Conservation (phyloP, 2,888 invertebrate species). For the Drosophila subquinaria region DNA sequence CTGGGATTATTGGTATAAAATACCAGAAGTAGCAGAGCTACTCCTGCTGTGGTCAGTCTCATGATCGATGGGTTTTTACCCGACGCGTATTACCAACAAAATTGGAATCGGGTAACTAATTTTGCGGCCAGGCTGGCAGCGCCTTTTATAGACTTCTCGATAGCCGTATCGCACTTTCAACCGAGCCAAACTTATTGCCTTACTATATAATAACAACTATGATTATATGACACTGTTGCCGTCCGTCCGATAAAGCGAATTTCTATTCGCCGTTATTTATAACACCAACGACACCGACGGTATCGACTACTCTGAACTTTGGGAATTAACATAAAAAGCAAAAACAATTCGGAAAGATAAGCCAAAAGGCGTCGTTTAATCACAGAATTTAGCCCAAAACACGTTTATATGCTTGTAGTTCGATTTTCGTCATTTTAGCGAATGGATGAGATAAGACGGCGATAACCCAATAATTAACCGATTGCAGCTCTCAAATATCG, state of each 20-base stretch:
- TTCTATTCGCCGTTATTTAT: slow-evolving; percentile 63
- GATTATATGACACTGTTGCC: slow-evolving; percentile 67
- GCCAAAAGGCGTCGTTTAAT: slow-evolving; percentile 40
- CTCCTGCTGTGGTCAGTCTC: slow-evolving; percentile 69
- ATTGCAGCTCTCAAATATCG: slow-evolving; percentile 10
- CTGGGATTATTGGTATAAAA: slow-evolving; percentile 66
- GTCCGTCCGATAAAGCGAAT: slow-evolving; percentile 68
- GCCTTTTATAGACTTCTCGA: slow-evolving; percentile 79
- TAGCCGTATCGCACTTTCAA: slow-evolving; percentile 38
- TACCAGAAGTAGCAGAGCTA: slow-evolving; percentile 76
- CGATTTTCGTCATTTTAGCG: slow-evolving; percentile 34
- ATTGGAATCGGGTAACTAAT: slow-evolving; percentile 75
- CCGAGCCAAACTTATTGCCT: slow-evolving; percentile 56
- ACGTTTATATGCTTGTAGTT: slow-evolving; percentile 32
- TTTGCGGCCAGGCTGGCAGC: slow-evolving; percentile 42
- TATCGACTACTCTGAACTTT: slow-evolving; percentile 13
- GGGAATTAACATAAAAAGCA: slow-evolving; percentile 58
- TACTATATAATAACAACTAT: slow-evolving; percentile 56
- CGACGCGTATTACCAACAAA: slow-evolving; percentile 71
- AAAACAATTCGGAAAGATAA: slow-evolving; percentile 63
- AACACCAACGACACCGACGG: slow-evolving; percentile 28
- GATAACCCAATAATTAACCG: slow-evolving; percentile 36
- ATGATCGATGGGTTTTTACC: slow-evolving; percentile 67
- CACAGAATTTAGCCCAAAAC: slow-evolving; percentile 34
- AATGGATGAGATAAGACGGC: slow-evolving; percentile 39